These are phyloP conservation scores for Sarcophilus harrisii DNA, from an alignment of 2,797 vertebrate genomes.

Conservation along the genomic window DNA sequence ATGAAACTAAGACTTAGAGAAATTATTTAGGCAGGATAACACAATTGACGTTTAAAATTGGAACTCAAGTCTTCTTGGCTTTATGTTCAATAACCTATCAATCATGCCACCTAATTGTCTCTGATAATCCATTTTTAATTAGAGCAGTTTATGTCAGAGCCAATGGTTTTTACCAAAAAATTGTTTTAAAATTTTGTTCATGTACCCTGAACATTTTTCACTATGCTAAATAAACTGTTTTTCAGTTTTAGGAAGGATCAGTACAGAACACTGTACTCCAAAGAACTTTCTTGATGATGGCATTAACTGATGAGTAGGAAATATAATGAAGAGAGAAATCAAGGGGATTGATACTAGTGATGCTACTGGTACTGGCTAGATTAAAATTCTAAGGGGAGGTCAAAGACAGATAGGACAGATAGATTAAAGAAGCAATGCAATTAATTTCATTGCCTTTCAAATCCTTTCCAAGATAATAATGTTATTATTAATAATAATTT, in stretches of 20 bases:
- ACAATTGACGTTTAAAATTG: neutral
- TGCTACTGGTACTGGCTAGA: rapidly evolving
- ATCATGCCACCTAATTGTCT: neutral
- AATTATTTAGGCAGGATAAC: neutral
- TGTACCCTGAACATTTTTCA: neutral
- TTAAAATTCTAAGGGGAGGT: neutral
- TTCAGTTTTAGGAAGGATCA: neutral
- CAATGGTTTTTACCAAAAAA: neutral
- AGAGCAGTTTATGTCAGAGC: neutral
- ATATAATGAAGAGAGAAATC: neutral
- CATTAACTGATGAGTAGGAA: neutral
- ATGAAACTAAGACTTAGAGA: neutral
- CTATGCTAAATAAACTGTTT: neutral
- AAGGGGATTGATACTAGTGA: neutral
- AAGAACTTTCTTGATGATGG: neutral
- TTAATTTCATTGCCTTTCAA: neutral
- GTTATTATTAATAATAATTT: neutral
- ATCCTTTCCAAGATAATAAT: slow-evolving; percentile 2
- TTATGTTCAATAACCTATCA: neutral
- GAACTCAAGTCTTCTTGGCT: neutral
- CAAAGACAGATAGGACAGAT: neutral
- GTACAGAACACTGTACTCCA: neutral
- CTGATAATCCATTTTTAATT: neutral
- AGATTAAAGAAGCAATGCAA: neutral
- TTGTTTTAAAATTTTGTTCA: neutral